Percentiles rank a stretch among this genome's conserved stretches.
Evolutionary conservation across 2,797 vertebrate species (phyloP).

Genomic region (Morelia viridis): DNA sequence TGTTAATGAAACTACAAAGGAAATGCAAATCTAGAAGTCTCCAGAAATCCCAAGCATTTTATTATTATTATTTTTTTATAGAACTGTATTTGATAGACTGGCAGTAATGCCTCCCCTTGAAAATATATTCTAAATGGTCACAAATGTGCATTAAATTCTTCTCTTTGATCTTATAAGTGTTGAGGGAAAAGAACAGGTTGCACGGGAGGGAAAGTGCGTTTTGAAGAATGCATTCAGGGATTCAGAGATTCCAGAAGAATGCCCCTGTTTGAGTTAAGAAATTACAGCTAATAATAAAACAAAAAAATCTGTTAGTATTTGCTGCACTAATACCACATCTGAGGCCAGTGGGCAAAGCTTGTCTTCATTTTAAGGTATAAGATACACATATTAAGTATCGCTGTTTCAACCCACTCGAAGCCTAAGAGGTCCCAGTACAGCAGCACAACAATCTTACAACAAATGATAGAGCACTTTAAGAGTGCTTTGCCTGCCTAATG

Average conservation of each 20-base stretch:
- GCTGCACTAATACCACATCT: constrained; percentile 36
- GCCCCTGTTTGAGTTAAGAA: constrained; percentile 35
- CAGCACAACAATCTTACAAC: constrained; percentile 66
- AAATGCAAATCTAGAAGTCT: constrained; percentile 70
- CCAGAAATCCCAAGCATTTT: constrained; percentile 63
- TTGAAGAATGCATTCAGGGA: constrained; percentile 39
- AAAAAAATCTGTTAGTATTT: constrained; percentile 33
- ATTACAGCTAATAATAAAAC: constrained; percentile 38
- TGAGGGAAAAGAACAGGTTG: constrained; percentile 50
- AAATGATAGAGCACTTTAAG: constrained; percentile 67
- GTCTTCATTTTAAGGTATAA: constrained; percentile 65
- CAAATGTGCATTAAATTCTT: constrained; percentile 66
- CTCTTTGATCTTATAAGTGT: constrained; percentile 68
- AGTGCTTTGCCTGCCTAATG: constrained; percentile 66
- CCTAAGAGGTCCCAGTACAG: constrained; percentile 70
- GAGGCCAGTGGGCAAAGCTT: constrained; percentile 52
- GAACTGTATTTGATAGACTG: constrained; percentile 61
- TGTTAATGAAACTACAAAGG: constrained; percentile 71
- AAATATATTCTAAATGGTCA: constrained; percentile 63
- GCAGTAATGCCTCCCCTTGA: constrained; percentile 43
- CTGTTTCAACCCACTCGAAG: constrained; percentile 65
- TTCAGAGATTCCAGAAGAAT: constrained; percentile 43
- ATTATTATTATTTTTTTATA: constrained; percentile 24
- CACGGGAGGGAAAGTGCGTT: constrained; percentile 16
- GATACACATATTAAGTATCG: constrained; percentile 56